Base-by-base conservation (phyloP, 2,797 vertebrate species). In the Diplodus sargus region DNA sequence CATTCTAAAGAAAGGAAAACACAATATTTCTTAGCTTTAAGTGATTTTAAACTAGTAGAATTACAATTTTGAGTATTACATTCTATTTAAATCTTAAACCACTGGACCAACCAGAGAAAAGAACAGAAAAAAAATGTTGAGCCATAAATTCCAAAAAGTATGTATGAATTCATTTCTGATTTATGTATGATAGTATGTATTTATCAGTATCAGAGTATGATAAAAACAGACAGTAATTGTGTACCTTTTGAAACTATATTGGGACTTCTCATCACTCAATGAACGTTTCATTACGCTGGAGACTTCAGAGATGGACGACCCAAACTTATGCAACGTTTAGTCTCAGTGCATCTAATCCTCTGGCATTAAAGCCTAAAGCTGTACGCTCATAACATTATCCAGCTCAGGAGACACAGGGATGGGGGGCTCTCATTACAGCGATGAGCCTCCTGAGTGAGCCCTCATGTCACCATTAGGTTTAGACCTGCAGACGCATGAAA, bases 391-490 rank as follows among this genome's bases (percentile, higher is more conserved):
- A 85, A 85, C 87, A 81, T 79, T 83, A 86, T 89, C 78, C 89
- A 82, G 59, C 76, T 78, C 66, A 49, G 86, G 82, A 86, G 78
- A 81, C 80, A 34, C 63, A 28, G 54, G 57, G 87, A 75, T 34
- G 74, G 61, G 74, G 79, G 2, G 76, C 87, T 93, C 87, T 86
- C 76, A 77, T 93, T 93, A 93, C 86, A 69, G 67, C 81, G 58
- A 25, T 80, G 82, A 78, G 54, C 87, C 69, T 82, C 85, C 78
- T 86, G 85, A 82, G 73, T 87, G 92, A 93, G 88, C 4, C 90
- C 68, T 84, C 83, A 59, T 91, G 90, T 94, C 93, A 93, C 74
- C 91, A 72, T 83, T 4, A 57, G 90, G 74, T 79, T 87, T 78
- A 85, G 83, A 78, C 48, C 75, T 9, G 58, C 83, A 66, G 74